These are phyloP conservation scores for Clytia hemisphaerica DNA, from an alignment of 30 jellyfish, hydroid and myxozoan genomes.

Conservation along the genomic window DNA sequence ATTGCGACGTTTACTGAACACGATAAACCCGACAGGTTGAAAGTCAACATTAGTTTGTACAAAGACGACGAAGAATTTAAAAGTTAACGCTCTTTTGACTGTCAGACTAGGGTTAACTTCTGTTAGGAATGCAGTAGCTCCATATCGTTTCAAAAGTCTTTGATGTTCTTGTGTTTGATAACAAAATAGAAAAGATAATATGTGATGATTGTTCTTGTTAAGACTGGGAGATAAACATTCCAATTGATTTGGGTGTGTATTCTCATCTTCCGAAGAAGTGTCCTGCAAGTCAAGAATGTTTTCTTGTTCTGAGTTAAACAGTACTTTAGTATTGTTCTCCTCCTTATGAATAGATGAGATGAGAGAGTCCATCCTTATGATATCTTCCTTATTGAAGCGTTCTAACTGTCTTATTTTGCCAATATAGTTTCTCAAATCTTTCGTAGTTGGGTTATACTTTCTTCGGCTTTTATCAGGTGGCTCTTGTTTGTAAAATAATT, in stretches of 20 bases:
- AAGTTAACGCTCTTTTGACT: not conserved
- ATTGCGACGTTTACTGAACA: not conserved
- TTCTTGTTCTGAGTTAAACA: too few species aligned
- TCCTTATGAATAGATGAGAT: too few species aligned
- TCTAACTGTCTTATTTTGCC: not conserved
- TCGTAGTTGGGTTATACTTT: not conserved
- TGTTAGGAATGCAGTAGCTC: not conserved
- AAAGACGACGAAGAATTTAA: not conserved
- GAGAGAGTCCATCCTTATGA: too few species aligned
- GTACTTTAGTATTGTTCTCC: too few species aligned
- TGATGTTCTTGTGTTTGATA: constrained; percentile 3
- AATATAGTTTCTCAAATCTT: not conserved
- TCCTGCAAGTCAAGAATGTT: too few species aligned
- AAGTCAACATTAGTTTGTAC: constrained; percentile 20
- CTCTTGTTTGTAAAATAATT: constrained; percentile 8
- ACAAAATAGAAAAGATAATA: constrained; percentile 2
- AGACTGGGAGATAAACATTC: too few species aligned
- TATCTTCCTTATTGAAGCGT: too few species aligned
- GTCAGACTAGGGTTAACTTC: not conserved
- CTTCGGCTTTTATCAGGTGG: constrained; percentile 2
- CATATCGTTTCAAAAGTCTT: constrained; percentile 11
- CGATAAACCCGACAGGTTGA: constrained; percentile 1
- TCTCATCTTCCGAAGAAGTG: too few species aligned
- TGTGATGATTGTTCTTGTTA: too few species aligned
- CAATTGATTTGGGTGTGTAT: too few species aligned